These are phyloP conservation scores for Callitettix versicolor DNA, from an alignment of 1,140 invertebrate genomes.

Conservation along the genomic window DNA sequence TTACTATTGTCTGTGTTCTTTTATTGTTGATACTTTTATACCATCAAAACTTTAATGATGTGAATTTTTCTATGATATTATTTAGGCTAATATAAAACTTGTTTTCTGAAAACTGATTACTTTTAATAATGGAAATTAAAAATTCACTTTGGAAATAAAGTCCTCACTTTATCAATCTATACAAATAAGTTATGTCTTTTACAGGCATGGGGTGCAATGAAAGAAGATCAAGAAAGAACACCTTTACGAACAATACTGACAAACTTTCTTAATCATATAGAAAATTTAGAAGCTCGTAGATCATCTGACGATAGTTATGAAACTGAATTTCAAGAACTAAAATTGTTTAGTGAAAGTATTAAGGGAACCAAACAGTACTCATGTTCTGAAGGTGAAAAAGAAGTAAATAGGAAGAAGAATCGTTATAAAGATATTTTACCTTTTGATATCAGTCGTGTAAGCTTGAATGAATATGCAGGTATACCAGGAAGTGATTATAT, in stretches of 20 bases:
- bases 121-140: too few species aligned
- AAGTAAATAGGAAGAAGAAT: conserved; percentile 54
- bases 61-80: too few species aligned
- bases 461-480: conserved; percentile 44
- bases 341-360: conserved; percentile 39
- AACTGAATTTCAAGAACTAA: conserved; percentile 41
- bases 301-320: conserved; percentile 36
- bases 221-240: conserved; percentile 29
- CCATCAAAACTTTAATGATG: too few species aligned
- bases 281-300: conserved; percentile 35
- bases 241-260: conserved; percentile 36
- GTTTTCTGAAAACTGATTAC: too few species aligned
- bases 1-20: too few species aligned
- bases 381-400: conserved; percentile 47
- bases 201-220: neutral
- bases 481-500: conserved; percentile 53
- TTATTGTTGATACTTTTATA: too few species aligned
- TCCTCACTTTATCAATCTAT: too few species aligned
- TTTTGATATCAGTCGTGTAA: conserved; percentile 51
- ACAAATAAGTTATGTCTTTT: too few species aligned
- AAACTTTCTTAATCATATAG: conserved; percentile 43
- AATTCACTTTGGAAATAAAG: too few species aligned
- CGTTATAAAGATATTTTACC: conserved; percentile 63
- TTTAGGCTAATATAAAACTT: too few species aligned
- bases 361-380: conserved; percentile 36